Evolutionary conservation across 2,888 invertebrate genomes (phyloP), one percentile per base, ranked within the genome.

Genomic region (Chrysolina americana): DNA sequence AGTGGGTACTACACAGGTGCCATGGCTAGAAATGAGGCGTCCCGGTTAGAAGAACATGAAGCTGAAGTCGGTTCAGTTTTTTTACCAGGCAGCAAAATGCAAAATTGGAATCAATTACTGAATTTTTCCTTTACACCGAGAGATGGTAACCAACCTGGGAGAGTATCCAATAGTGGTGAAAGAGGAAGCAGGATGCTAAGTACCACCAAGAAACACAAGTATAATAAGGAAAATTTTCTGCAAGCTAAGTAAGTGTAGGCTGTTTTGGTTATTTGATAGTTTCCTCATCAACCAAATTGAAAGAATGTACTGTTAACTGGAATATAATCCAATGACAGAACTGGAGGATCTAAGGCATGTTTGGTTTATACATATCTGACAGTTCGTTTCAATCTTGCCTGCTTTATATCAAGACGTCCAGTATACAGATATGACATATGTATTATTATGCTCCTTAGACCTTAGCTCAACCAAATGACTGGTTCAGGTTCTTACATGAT

Each of bases 191-290:
- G 88, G 76, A 87, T 86, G 87, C 85, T 89, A 81, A 87, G 88
- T 74, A 89, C 89, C 74, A 89, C 89, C 62, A 89, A 89, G 75
- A 90, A 91, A 74, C 93, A 93, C 83, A 94, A 93, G 86, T 97
- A 96, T 89, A 96, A 95, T 87, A 97, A 97, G 89, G 97, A 98
- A 86, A 94, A 97, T 84, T 98, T 96, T 88, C 89, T 98, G 76
- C 96, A 98, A 89, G 97, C 98, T 74, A 97, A 97, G 97, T 97
- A 90, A 91, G 92, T 86, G 36, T 36, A 8, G 4, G 36, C 36
- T 36, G 8, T 36, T 36, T 6, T 36, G 36, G 8, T 36, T 36
- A 36, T 36, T 36, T 36, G 8, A 36, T 3, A 3, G 28, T 28
- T 28, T 28, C 28, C 2, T 28, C n/a, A 28, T 28, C 28, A 28